A percentile compares a stretch with the other conserved stretches of the same genome.
Conservation (phyloP, 2,797 vertebrate species). For the Hoplostethus mediterraneus region DNA sequence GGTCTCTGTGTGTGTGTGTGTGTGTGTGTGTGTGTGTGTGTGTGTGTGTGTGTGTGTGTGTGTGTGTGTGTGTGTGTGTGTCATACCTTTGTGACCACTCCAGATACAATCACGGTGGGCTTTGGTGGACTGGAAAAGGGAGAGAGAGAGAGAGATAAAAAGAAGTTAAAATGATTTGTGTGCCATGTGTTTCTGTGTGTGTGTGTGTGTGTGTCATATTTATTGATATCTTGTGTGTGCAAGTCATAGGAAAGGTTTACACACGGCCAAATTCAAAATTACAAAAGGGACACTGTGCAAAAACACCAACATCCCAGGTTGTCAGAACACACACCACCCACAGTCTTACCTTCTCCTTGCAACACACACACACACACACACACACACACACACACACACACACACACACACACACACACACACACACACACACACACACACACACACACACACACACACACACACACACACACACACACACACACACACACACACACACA, state of each 20-base stretch:
- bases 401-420: background rate
- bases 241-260: slow-evolving; percentile 8
- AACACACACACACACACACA: background rate
- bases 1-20: slow-evolving; percentile 26
- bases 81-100: slow-evolving; percentile 92
- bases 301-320: slow-evolving; percentile 56
- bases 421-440: background rate
- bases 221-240: background rate
- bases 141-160: background rate
- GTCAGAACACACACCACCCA: slow-evolving; percentile 51
- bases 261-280: slow-evolving; percentile 13
- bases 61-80: slow-evolving; percentile 14
- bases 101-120: slow-evolving; percentile 90
- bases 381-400: too few species aligned
- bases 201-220: background rate
- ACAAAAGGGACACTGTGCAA: slow-evolving; percentile 20
- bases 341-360: slow-evolving; percentile 24
- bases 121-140: slow-evolving; percentile 86
- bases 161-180: background rate
- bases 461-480: background rate
- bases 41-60: slow-evolving; percentile 13
- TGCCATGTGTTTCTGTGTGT: background rate
- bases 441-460: too few species aligned
- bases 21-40: slow-evolving; percentile 13
- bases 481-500: background rate